A percentile compares a stretch with the other conserved stretches of the same genome.
phyloP scores from a whole-genome alignment of 2,113 vertebrate species.

The Ochotona curzoniae region DNA sequence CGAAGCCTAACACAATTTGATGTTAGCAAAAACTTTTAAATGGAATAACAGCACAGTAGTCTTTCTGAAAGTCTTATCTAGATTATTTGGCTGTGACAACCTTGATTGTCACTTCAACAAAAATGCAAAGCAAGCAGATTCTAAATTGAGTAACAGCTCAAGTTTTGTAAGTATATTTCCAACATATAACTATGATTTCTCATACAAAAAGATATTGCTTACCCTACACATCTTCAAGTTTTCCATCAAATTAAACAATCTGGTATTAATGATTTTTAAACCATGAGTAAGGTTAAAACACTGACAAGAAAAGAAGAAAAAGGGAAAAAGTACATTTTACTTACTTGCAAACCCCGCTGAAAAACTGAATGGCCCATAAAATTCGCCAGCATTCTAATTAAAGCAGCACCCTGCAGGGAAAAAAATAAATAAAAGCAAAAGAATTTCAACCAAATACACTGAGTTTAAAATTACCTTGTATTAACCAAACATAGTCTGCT shows the following conservation, averaged over 20 bases:
- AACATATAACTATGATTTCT: conserved; percentile 29
- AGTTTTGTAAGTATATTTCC: not conserved
- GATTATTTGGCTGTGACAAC: not conserved
- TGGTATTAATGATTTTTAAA: not conserved
- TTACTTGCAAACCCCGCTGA: conserved; percentile 96
- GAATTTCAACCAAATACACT: conserved; percentile 43
- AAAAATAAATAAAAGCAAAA: conserved; percentile 56
- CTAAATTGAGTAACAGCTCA: conserved; percentile 5
- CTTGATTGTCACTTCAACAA: conserved; percentile 54
- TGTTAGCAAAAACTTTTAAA: conserved; percentile 60
- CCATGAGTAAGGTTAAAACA: conserved; percentile 41
- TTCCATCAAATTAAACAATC: conserved; percentile 58
- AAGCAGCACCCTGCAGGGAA: conserved; percentile 92
- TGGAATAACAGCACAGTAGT: conserved; percentile 22
- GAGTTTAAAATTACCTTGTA: not conserved
- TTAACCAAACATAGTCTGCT: conserved; percentile 30
- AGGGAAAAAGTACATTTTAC: conserved; percentile 83
- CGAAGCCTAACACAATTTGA: conserved; percentile 29
- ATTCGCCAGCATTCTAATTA: conserved; percentile 99
- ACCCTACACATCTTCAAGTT: not conserved
- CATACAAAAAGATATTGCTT: not conserved
- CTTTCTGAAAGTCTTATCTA: conserved; percentile 43
- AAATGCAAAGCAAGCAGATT: conserved; percentile 42
- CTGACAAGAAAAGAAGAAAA: conserved; percentile 21
- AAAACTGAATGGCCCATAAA: conserved; percentile 97